Evolutionary conservation across 1,140 invertebrate genomes (phyloP), one percentile per base, ranked within the genome.

Genomic region (Oscheius sp.): DNA sequence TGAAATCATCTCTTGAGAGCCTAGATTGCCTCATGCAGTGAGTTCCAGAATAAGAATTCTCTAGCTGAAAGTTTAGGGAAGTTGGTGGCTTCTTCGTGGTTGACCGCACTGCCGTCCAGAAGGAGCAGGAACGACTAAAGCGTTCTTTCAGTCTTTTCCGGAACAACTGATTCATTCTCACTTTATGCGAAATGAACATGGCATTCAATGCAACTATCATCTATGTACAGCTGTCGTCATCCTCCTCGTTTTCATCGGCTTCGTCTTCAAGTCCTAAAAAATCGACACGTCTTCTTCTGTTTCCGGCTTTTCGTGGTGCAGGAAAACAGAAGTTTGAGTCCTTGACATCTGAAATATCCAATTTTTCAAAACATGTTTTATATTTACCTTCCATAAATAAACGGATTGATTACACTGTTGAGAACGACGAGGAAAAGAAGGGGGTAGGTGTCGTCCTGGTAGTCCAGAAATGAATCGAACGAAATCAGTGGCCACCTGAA

Each of bases 341-440:
- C 61, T 34, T 63, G 61, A 32, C 61, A 63, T 34, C 61, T 63
- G 1, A 63, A 32, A 32, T 63, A 32, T n/a, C 31, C 15, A 32
- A 32, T 32, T 63, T 18, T 7, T 32, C 0, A 32, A 1, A 1
- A n/a, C 10, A 63, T n/a, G n/a, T n/a, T 18, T 23, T 13, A 59
- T 59, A 13, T n/a, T 63, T 46, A 71, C 58, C 75, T 59, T 20
- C 75, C 75, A 63, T 77, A 77, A 28, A 77, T 77, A 23, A 77
- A 69, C 1, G 75, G 75, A 62, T 77, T 77, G 31, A 77, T 77
- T 35, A 77, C 74, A 59, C 74, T 76, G 36, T 77, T 77, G 0
- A 77, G 58, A 26, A 77, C 74, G 20, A 77, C 74, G 34, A 77
- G 52, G 31, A 49, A 75, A 26, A 70, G 63, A 10, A 77, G 49